These are phyloP conservation scores for Myiozetetes cayanensis DNA, from an alignment of 2,113 vertebrate species.

Conservation along the genomic window DNA sequence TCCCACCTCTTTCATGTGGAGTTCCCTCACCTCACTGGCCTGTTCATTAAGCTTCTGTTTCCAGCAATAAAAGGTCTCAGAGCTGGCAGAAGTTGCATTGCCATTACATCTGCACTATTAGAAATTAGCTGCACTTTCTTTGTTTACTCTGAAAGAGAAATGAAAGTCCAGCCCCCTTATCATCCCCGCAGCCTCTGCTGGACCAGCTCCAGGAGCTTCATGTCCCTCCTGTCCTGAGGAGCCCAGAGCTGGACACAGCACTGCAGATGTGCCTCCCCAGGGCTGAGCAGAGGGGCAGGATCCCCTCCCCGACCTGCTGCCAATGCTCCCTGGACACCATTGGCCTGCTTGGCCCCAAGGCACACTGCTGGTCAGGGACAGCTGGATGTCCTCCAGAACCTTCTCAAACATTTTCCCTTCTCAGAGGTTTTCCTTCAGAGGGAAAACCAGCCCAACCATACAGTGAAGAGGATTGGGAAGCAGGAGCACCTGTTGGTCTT, in stretches of 20 bases:
- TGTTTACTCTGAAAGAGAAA: neutral
- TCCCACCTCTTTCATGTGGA: neutral
- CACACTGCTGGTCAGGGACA: neutral
- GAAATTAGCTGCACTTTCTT: neutral
- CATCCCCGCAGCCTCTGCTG: neutral
- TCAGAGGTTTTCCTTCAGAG: neutral
- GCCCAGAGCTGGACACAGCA: neutral
- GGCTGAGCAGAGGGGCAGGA: neutral
- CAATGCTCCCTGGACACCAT: neutral
- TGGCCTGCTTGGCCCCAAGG: neutral
- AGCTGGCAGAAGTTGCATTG: neutral
- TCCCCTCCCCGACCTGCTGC: neutral
- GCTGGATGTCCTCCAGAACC: neutral
- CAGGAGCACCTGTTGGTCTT: neutral
- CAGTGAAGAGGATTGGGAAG: neutral
- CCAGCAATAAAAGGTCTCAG: neutral
- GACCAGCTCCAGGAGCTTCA: accelerated
- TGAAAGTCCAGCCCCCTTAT: neutral
- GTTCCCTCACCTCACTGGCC: neutral
- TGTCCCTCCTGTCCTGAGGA: neutral
- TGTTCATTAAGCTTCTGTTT: neutral
- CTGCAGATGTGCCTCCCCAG: neutral
- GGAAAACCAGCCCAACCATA: neutral
- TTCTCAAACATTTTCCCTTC: neutral
- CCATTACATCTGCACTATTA: neutral